Base-by-base conservation (phyloP, 2,113 vertebrate species). In the Myanophis thanlyinensis region DNA sequence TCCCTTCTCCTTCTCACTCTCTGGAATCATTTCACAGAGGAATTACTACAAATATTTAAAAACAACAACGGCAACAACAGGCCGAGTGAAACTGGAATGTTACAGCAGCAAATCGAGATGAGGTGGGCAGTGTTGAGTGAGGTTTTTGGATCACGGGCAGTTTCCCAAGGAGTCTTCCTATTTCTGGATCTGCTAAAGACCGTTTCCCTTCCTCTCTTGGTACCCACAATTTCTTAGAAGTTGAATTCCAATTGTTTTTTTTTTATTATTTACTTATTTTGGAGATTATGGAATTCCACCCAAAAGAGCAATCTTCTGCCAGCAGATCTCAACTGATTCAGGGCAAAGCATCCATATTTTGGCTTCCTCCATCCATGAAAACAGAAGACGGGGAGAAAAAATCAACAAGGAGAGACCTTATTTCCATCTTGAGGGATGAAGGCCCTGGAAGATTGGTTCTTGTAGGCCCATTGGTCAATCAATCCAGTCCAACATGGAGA, bases 21-120 rank as follows among this genome's bases (percentile, higher is more conserved):
- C 94, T 90, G 90, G 59, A 89, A 2, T 89, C 15, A 22, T 85
- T 86, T 93, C 85, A 80, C 89, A 89, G 92, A 95, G 93, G 73
- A 93, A 86, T 5, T 44, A 56, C 1, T 30, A 23, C n/a, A 5
- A 88, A 93, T 91, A 92, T 85, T 90, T 51, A 5, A 80, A 80
- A 80, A 27, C 40, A 35, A 20, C 48, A n/a, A n/a, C n/a, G n/a
- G n/a, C n/a, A n/a, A n/a, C n/a, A 91, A 91, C 2, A 73, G 89
- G 89, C 85, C 44, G 54, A n/a, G 1, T 1, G 51, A 85, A 73
- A 89, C 91, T 0, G 0, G 93, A 94, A 89, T 48, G 93, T 51
- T 87, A 51, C 12, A 9, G n/a, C 40, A 18, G 27, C 13, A 91
- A 73, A 92, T n/a, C 2, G 1, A 51, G 51, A 85, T 23, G 3